These are phyloP conservation scores for Anthoscopus minutus DNA, from an alignment of 2,113 vertebrate species.

Conservation along the genomic window DNA sequence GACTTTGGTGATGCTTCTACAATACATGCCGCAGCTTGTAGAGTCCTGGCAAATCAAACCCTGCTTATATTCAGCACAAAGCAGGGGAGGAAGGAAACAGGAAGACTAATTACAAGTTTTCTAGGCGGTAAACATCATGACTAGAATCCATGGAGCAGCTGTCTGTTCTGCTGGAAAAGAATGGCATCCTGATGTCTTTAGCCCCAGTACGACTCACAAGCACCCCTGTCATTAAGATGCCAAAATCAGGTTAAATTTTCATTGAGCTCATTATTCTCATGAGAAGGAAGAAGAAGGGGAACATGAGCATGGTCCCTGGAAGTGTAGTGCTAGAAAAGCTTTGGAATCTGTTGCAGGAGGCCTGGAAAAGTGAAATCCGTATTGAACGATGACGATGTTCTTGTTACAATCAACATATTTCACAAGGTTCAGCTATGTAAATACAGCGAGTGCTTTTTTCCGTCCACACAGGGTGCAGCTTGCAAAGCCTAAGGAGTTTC, in stretches of 20 bases:
- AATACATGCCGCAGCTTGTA: neutral
- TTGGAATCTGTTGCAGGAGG: neutral
- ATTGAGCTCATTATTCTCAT: neutral
- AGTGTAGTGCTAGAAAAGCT: neutral
- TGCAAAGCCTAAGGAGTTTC: slow-evolving; percentile 12
- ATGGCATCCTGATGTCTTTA: neutral
- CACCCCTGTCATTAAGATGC: neutral
- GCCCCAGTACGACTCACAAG: neutral
- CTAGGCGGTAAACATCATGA: neutral
- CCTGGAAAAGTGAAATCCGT: neutral
- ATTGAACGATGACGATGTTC: neutral
- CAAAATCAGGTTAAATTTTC: neutral
- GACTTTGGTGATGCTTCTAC: neutral
- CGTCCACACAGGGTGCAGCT: neutral
- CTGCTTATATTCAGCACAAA: neutral
- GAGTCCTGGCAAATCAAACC: neutral
- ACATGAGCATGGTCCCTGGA: neutral
- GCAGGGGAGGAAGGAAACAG: neutral
- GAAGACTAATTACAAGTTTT: slow-evolving; percentile 8
- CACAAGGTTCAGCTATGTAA: slow-evolving; percentile 26
- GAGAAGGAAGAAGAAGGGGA: neutral
- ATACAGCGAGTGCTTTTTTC: neutral
- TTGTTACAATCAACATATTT: neutral
- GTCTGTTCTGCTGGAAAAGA: neutral
- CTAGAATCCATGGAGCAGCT: neutral